Evolutionary conservation across 1,140 invertebrate species (phyloP).

Genomic region (Cardiocondyla obscurior): DNA sequence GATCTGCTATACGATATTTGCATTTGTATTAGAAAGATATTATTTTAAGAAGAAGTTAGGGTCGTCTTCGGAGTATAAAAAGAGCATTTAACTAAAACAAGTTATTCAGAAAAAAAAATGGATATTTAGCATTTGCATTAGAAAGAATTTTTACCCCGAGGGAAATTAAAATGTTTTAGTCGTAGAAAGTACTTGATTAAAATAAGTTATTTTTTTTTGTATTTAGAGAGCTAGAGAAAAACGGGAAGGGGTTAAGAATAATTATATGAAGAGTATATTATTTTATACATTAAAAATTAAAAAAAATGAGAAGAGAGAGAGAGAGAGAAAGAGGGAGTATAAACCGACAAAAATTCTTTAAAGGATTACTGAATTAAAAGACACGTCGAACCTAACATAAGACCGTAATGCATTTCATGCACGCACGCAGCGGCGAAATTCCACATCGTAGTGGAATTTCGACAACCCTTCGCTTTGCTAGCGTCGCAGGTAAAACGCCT

Average conservation of each 20-base stretch:
- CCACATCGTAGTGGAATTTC: conserved; percentile 43
- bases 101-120: no score
- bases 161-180: no score
- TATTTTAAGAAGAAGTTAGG: background rate
- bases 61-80: background rate
- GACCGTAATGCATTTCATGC: conserved; percentile 17
- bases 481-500: conserved; percentile 6
- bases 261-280: background rate
- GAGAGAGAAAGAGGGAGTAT: background rate
- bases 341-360: conserved; percentile 1
- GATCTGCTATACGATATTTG: conserved; percentile 1
- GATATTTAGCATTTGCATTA: no score
- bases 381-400: background rate
- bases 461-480: conserved; percentile 17
- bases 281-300: conserved; percentile 4
- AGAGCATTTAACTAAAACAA: background rate
- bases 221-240: no score
- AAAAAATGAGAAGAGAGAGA: background rate
- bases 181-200: no score
- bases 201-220: no score
- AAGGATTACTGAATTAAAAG: conserved; percentile 1
- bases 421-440: conserved; percentile 3
- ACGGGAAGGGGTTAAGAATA: background rate
- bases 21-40: background rate
- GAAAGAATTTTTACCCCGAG: no score